Evolutionary conservation across 2,113 vertebrate genomes (phyloP), one percentile per base, ranked within the genome.

Genomic region (Astur gentilis): DNA sequence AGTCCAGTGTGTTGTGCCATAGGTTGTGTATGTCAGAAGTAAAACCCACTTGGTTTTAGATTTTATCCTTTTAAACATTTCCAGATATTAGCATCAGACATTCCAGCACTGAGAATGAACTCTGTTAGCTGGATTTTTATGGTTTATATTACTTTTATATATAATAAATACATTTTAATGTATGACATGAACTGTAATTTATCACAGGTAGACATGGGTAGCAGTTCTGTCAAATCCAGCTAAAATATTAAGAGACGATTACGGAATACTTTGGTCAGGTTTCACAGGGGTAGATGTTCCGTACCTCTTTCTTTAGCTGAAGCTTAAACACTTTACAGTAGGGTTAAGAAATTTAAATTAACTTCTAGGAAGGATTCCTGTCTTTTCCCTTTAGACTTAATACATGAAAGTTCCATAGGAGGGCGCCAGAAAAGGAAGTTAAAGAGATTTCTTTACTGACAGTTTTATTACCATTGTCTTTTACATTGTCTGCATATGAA

Each of bases 401-500:
- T 76, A 29, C 82, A 12, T 2, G 32, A 2, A 49, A 62, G 16
- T 52, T 70, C 89, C 80, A 86, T 5, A 49, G n/a, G 80, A 95
- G 52, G 55, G 76, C 49, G 44, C 65, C 52, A 78, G 52, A 47
- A 89, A 70, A 84, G 92, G 7, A 84, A 82, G 3, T 7, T 21
- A 12, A 57, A 62, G 69, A 91, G 25, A 34, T 61, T 65, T 60
- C 55, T 81, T 80, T 88, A 76, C 32, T 22, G 89, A 93, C 85
- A 77, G 62, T 70, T 97, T 97, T 97, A 97, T 98, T 96, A 47
- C 70, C 4, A 1, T 85, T 76, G 22, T 92, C 79, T 95, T 25
- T 90, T 95, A 97, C 96, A 95, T 57, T 87, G 58, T 93, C 96
- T 96, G 89, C 86, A 42, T 88, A 23, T 60, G 86, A 94, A 93